Evolutionary conservation across 2,113 vertebrate genomes (phyloP).

Genomic region (Fulica atra): DNA sequence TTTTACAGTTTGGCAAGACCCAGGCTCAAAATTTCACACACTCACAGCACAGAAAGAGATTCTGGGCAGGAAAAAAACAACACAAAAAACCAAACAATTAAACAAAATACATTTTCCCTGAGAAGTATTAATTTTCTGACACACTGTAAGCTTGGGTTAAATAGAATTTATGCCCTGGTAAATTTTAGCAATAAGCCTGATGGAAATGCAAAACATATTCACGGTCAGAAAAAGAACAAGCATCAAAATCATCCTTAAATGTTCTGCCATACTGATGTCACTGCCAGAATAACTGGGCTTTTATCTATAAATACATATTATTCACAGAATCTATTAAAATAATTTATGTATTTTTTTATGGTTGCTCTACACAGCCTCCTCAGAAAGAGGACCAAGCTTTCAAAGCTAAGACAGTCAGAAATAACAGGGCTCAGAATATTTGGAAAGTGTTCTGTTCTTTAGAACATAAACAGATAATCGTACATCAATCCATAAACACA

Average conservation of each 20-base stretch:
- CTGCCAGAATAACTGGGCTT: neutral
- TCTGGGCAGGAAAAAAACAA: neutral
- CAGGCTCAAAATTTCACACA: neutral
- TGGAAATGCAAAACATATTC: neutral
- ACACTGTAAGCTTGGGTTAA: neutral
- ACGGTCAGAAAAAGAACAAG: neutral
- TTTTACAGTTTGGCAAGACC: neutral
- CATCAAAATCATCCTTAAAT: neutral
- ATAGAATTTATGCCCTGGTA: neutral
- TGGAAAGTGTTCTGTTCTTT: neutral
- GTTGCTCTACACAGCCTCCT: neutral
- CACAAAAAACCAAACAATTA: neutral
- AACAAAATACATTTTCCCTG: neutral
- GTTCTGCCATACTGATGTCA: neutral
- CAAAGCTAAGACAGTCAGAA: neutral
- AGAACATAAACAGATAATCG: neutral
- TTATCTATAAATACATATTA: neutral
- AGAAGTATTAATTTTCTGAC: neutral
- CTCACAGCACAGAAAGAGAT: neutral
- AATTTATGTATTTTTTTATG: neutral
- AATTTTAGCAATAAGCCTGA: neutral
- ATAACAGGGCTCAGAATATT: accelerated
- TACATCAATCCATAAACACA: neutral
- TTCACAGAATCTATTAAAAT: neutral
- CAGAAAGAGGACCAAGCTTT: neutral